Evolutionary conservation across 2,888 invertebrate species (phyloP), one percentile per base, ranked within the genome.

Genomic region (Xylocampa areola): DNA sequence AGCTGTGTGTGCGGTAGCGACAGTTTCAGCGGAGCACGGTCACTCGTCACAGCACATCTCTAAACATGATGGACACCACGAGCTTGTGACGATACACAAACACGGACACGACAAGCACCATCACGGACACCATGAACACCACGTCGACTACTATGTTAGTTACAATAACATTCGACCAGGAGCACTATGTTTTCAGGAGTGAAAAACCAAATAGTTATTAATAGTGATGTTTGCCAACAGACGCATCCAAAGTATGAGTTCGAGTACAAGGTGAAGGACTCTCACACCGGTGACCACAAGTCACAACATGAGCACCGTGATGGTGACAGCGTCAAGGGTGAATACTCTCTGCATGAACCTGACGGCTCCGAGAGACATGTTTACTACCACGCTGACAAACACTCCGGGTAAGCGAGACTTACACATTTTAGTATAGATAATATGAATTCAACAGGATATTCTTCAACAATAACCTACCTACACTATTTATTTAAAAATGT

Each of bases 271-370:
- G 94, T 94, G 27, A 89, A 92, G 63, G 95, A 95, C 66, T 90
- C 89, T 1, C 94, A 95, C 68, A 95, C 95, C 13, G 94, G 94
- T 10, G 95, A 95, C 84, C 89, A 94, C 78, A 95, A 95, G 82
- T 87, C 89, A 60, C 95, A 95, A 77, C 87, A 91, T 30, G 95
- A 95, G 81, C 85, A 85, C 65, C 89, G 92, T 30, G 92, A 94
- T 80, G 95, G 95, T 3, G 94, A 95, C 73, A 92, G 91, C 21
- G 95, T 95, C 43, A 94, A 94, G 80, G 95, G 95, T 36, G 94
- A 95, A 74, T 95, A 95, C 83, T 66, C 65, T 29, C 59, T 80
- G 35, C 72, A 79, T 10, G 72, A 79, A 52, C 72, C 81, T 25
- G 81, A 81, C 19, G 80, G 80, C 32, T 48, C 70, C 66, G 73